Evolutionary conservation across 2,797 vertebrate species (phyloP), one percentile per base, ranked within the genome.

Genomic region (Nothura maculosa): DNA sequence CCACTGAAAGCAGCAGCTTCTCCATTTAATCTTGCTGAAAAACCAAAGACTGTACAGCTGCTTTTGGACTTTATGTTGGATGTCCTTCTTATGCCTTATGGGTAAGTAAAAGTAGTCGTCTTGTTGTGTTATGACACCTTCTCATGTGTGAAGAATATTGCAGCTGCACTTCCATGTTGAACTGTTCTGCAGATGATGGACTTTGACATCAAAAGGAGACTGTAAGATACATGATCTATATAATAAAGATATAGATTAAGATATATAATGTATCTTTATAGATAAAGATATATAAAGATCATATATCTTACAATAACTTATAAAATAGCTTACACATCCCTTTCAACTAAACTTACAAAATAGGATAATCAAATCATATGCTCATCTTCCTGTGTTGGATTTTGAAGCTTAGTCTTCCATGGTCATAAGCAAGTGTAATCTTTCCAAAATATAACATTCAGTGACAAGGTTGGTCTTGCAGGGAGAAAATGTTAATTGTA

Each of bases 31-130:
- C 98, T 99, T 97, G 98, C 98, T 72, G 99, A 99, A 98, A 99
- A 99, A 98, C 99, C 99, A 98, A 99, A 99, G 98, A 99, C 99
- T 58, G 99, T 99, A 93, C 99, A 99, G 93, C 98, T 99, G 93
- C 98, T 99, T 93, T 98, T 99, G 96, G 99, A 99, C 98, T 99
- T 99, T 88, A 99, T 99, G 99, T 97, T 99, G 68, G 99, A 99
- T 94, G 99, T 99, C 94, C 98, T 99, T 88, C 98, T 99, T 94
- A 99, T 99, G 99, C 99, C 99, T 98, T 99, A 99, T 42, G 99
- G 99, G 99, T 99, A 96, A 96, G 98, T 97, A 58, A 67, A 20
- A 81, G 63, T 74, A 42, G 2, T 6, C 47, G 20, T 45, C 18
- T 66, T 74, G 27, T 74, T 5, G 36, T 25, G 18, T 40, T 32